phyloP scores from a whole-genome alignment of 2,888 invertebrate species.

The Lasioglossum vierecki region DNA sequence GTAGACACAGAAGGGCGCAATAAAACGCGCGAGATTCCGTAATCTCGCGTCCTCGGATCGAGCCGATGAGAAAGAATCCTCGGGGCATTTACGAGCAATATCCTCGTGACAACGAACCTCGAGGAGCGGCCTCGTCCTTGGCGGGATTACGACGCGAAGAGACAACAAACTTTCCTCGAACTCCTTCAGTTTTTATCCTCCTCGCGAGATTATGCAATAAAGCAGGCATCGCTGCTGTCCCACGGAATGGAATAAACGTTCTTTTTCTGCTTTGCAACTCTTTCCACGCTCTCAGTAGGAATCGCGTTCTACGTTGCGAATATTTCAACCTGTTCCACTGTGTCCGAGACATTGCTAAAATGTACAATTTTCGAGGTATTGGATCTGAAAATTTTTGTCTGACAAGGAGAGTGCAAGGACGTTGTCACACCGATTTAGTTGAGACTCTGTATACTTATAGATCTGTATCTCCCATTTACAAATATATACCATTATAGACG shows the following conservation, averaged over 20 bases:
- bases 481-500: no score
- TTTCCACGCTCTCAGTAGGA: background rate
- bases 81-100: slow-evolving; percentile 25
- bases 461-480: no score
- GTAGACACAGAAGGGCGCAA: background rate
- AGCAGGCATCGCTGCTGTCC: slow-evolving; percentile 36
- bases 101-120: slow-evolving; percentile 33
- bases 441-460: no score
- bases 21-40: background rate
- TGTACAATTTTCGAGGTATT: slow-evolving; percentile 12
- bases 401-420: no score
- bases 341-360: background rate
- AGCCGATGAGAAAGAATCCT: slow-evolving; percentile 18
- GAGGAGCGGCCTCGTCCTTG: background rate
- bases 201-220: slow-evolving; percentile 53
- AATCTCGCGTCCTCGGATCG: background rate
- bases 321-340: slow-evolving; percentile 43
- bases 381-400: background rate
- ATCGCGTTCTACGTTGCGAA: slow-evolving; percentile 40
- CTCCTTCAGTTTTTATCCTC: slow-evolving; percentile 41
- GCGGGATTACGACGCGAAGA: slow-evolving; percentile 9
- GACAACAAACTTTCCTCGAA: slow-evolving; percentile 27
- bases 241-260: slow-evolving; percentile 56
- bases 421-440: no score
- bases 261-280: background rate